A percentile compares a stretch with the other conserved stretches of the same genome.
These are phyloP conservation scores for Dicrostonyx torquatus DNA, from an alignment of 2,797 vertebrate species.

Conservation along the genomic window DNA sequence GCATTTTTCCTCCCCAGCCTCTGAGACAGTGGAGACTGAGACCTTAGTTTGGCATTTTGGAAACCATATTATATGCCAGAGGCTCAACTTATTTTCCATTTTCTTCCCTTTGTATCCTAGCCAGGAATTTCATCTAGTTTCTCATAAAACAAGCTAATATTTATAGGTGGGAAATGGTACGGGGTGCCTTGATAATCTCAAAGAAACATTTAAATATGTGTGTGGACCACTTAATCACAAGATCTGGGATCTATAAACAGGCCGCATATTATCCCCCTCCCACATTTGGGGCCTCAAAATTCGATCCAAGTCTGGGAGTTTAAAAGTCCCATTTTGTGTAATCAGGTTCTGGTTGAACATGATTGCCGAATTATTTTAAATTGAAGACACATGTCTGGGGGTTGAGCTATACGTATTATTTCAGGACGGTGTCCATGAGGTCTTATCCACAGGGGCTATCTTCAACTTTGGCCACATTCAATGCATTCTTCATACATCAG, in stretches of 20 bases:
- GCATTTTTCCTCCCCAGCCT: not conserved
- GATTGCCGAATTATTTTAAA: constrained; percentile 93
- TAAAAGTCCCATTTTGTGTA: constrained; percentile 91
- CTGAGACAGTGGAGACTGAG: not conserved
- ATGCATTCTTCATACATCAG: constrained; percentile 86
- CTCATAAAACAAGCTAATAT: constrained; percentile 81
- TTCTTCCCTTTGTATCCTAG: constrained; percentile 77
- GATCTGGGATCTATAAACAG: constrained; percentile 88
- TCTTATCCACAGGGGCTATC: constrained; percentile 89
- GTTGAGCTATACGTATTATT: constrained; percentile 88
- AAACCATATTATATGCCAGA: constrained; percentile 58
- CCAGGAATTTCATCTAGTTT: constrained; percentile 76
- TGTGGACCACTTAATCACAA: constrained; percentile 84
- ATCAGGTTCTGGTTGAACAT: constrained; percentile 92
- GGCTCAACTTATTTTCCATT: constrained; percentile 61
- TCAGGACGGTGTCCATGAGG: constrained; percentile 90
- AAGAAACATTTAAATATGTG: constrained; percentile 85
- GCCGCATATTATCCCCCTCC: constrained; percentile 70
- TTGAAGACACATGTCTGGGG: constrained; percentile 91
- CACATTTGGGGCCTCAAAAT: constrained; percentile 85
- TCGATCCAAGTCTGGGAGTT: constrained; percentile 90
- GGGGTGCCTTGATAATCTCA: constrained; percentile 83
- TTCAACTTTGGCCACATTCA: constrained; percentile 82
- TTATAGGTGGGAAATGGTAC: constrained; percentile 77
- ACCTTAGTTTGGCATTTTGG: not conserved